A percentile compares a stretch with the other conserved stretches of the same genome.
Evolutionary conservation across 2,113 vertebrate genomes (phyloP).

Genomic region (Mormyrus iriodes): DNA sequence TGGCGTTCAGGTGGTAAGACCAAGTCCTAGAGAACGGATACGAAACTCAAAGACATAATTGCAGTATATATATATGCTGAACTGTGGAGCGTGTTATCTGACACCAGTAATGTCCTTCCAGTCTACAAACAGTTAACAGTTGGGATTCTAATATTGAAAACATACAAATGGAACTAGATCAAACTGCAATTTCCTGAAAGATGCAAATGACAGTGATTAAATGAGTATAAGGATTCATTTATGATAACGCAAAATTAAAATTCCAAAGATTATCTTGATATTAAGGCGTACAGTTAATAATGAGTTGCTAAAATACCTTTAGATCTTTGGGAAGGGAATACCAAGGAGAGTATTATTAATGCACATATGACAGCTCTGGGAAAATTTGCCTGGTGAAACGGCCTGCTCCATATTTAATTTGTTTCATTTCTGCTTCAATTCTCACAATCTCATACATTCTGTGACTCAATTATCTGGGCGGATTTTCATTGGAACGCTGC

Average conservation of each 20-base stretch:
- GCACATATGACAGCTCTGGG: neutral
- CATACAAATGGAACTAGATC: neutral
- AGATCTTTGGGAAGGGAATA: neutral
- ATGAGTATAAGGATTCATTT: neutral
- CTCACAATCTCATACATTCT: neutral
- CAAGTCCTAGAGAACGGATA: neutral
- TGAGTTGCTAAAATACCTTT: neutral
- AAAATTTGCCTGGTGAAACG: neutral
- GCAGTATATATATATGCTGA: neutral
- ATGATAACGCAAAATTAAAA: neutral
- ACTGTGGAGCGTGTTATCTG: neutral
- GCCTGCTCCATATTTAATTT: neutral
- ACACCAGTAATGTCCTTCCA: neutral
- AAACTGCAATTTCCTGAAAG: neutral
- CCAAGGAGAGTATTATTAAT: neutral
- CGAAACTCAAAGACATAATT: neutral
- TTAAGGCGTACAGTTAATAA: neutral
- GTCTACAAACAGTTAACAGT: neutral
- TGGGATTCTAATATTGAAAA: neutral
- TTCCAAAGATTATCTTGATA: neutral
- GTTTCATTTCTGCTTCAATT: neutral
- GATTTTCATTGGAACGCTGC: neutral
- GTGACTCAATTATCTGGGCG: neutral
- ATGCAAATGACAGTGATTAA: neutral
- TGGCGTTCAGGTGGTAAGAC: neutral